phyloP scores from a whole-genome alignment of 2,113 vertebrate genomes.

The Rhodinocichla rosea region DNA sequence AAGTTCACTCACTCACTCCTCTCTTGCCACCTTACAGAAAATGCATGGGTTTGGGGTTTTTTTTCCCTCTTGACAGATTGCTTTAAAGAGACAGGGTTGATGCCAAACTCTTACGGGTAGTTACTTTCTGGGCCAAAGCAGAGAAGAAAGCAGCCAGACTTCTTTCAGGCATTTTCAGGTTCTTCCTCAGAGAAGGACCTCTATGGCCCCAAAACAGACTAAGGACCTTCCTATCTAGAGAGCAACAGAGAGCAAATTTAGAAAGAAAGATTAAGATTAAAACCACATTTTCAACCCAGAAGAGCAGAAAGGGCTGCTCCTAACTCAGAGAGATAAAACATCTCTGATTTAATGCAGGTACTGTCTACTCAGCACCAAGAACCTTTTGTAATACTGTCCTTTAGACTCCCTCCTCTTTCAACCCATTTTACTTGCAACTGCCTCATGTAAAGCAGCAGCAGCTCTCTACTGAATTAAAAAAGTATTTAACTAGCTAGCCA shows the following conservation, averaged over 20 bases:
- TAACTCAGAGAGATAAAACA: neutral
- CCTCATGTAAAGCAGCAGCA: neutral
- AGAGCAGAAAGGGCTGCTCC: neutral
- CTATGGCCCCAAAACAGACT: neutral
- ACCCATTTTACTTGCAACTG: neutral
- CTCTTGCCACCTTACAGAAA: neutral
- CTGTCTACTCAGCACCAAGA: neutral
- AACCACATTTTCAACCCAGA: neutral
- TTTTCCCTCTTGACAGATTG: neutral
- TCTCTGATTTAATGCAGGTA: neutral
- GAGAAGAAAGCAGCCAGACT: neutral
- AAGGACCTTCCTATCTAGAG: neutral
- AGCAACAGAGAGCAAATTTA: neutral
- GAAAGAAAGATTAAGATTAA: neutral
- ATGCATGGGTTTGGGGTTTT: rapidly evolving
- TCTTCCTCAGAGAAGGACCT: neutral
- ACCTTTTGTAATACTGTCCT: neutral
- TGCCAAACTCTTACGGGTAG: neutral
- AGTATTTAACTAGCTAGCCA: neutral
- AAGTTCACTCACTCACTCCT: neutral
- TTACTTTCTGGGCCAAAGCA: neutral
- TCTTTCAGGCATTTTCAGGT: neutral
- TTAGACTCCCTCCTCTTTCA: neutral
- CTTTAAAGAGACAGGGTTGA: neutral
- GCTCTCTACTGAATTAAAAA: neutral